Base-by-base conservation (phyloP, 2,888 invertebrate genomes). In the Hipparchia sbordonii region DNA sequence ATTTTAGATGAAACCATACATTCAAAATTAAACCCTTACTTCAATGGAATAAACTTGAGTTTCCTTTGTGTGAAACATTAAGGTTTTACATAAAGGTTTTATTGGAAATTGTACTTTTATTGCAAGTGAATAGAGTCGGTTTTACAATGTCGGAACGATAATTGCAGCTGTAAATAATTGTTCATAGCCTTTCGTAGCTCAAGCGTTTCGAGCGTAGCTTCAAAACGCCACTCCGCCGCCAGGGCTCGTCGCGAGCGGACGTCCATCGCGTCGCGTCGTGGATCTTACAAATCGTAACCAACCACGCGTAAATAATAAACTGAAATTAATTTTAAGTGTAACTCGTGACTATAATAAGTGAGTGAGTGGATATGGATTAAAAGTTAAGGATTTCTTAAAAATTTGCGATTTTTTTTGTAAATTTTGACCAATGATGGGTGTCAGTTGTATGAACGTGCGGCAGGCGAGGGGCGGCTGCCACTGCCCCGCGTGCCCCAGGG, bases 381-480 rank as follows among this genome's bases (percentile, higher is more conserved):
- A 71, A 76, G 60, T 77, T 65, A 39, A 23, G 60, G 51, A 65
- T 65, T 33, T 52, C 23, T 6, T 33, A 1, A 45, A 1, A 7
- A 46, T 46, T 46, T n/a, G n/a, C 39, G 46, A 48, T 48, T 48
- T 7, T 62, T 33, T 65, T 70, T 33, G 33, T 67, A 74, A 57
- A 66, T 66, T 48, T 70, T 71, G 60, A 84, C 80, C 79, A 84
- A 92, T 93, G 92, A 94, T 93, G 94, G 94, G 94, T 80, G 93
- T 94, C 88, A 94, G 93, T 88, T 95, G 90, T 82, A 88, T 93
- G 88, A 95, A 95, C 92, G 94, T 95, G 81, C 87, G 93, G 88
- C 88, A 86, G 85, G 89, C 91, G 79, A 90, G 95, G 89, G 94
- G 93, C 79, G 90, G 93, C 81, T 95, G 95, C 84, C 95, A 95